Conservation (phyloP, 1,140 invertebrate genomes). For the Drosophila ananassae region DNA sequence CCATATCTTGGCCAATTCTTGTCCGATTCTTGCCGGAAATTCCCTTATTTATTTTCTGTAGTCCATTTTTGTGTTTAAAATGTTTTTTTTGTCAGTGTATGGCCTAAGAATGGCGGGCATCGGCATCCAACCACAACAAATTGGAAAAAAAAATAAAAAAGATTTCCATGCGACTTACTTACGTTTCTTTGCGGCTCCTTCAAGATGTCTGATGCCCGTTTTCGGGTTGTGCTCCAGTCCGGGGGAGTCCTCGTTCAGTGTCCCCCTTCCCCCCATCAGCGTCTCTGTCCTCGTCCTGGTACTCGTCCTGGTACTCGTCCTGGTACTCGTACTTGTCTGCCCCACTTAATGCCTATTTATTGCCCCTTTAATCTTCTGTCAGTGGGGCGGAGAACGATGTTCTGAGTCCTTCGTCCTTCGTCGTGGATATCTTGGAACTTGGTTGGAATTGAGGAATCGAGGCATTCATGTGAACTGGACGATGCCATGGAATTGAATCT, state of each 20-base stretch:
- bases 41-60: no score
- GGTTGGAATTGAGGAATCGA: conserved; percentile 2
- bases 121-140: conserved; percentile 67
- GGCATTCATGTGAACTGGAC: conserved; percentile 54
- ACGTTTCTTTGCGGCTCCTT: conserved; percentile 68
- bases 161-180: conserved; percentile 78
- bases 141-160: conserved; percentile 74
- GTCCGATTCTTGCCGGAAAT: no score
- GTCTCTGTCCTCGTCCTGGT: background rate
- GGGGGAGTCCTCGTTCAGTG: background rate
- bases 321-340: conserved; percentile 33
- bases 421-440: background rate
- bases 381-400: background rate
- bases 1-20: no score
- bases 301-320: conserved; percentile 23
- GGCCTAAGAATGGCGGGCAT: conserved; percentile 11
- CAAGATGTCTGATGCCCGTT: conserved; percentile 22
- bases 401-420: no score
- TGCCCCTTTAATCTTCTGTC: conserved; percentile 68
- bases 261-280: no score
- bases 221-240: conserved; percentile 14
- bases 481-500: conserved; percentile 36
- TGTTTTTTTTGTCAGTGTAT: background rate
- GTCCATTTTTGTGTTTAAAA: background rate
- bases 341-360: conserved; percentile 80